Base-by-base conservation (phyloP, 2,113 vertebrate species). In the Grantiella picta region DNA sequence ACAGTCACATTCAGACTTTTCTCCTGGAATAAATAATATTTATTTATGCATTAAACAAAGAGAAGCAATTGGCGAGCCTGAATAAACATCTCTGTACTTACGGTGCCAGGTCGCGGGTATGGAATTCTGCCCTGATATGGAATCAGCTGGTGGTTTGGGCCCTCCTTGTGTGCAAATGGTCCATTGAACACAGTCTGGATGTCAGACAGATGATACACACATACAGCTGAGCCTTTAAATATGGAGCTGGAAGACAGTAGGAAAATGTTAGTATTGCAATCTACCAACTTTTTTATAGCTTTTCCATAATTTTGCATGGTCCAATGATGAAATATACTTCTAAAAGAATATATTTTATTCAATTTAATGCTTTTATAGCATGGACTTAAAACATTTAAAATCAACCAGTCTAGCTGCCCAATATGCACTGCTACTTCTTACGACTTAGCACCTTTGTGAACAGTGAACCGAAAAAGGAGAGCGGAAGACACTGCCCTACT, bases 171-270 rank as follows among this genome's bases (percentile, higher is more conserved):
- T 27, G 99, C 99, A 90, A 99, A 99, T 19, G 99, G 99, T 25
- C 99, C 99, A 42, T 99, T 99, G 97, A 99, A 99, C 79, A 99
- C 99, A 2, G 99, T 99, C 96, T 99, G 99, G 97, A 99, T 99
- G 89, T 99, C 99, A 5, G 99, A 99, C 95, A 99, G 98, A 96
- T 99, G 99, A 96, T 99, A 99, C 29, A 99, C 98, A 53, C 99
- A 99, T 80, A 99, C 99, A 0, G 99, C 99, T 1, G 99, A 99
- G n/a, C 99, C 99, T 97, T 99, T 99, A 91, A 99, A 99, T 94
- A 99, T 99, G 10, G 99, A 99, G 96, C 99, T 99, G 96, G 14
- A 94, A 95, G 83, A 84, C 28, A 86, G 57, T 25, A 82, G n/a
- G 11, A 86, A 57, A 45, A 75, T 31, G 35, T 82, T 49, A 91